Base-by-base conservation (phyloP, 2,888 invertebrate genomes). In the Koerneria pararmatus region DNA sequence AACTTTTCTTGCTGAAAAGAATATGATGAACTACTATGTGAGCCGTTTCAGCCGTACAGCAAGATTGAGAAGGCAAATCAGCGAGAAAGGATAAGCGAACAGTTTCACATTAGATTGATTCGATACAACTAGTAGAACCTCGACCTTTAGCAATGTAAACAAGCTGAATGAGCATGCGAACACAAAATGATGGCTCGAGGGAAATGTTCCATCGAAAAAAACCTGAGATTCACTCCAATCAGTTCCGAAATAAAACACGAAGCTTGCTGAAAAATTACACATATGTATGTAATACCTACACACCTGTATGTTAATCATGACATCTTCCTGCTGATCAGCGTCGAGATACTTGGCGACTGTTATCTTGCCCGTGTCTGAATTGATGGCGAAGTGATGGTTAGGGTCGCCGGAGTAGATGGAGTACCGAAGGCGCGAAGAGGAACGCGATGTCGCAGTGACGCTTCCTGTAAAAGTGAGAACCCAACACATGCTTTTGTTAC, bases 261-360 rank as follows among this genome's bases (percentile, higher is more conserved):
- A 46, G 1, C 8, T n/a, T n/a, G n/a, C n/a, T n/a, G n/a, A n/a
- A n/a, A n/a, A n/a, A n/a, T n/a, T n/a, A 11, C 35, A 60, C n/a
- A 41, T 15, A 5, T 62, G 6, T 37, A 37, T 58, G 48, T 65
- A 49, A 5, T n/a, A n/a, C n/a, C n/a, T 37, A 24, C 66, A 53
- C 22, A 93, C 94, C 84, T 91, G 91, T 0, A 97, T 89, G 82
- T 92, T 94, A 41, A 97, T 88, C 22, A 95, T 86, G 66, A 93
- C 90, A 65, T 89, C 90, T 19, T 91, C 77, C 35, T 72, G 69
- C 4, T 68, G 65, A 63, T 97, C 95, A 79, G 93, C 90, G 84
- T 97, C 95, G 78, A 95, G 85, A 35, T 86, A 86, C 54, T 88
- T 88, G 3, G 58, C 54, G 19, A 79, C 77, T 56, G 74, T 71